phyloP scores from a whole-genome alignment of 30 jellyfish, hydroid and myxozoan species.

The Chrysaora quinquecirrha region DNA sequence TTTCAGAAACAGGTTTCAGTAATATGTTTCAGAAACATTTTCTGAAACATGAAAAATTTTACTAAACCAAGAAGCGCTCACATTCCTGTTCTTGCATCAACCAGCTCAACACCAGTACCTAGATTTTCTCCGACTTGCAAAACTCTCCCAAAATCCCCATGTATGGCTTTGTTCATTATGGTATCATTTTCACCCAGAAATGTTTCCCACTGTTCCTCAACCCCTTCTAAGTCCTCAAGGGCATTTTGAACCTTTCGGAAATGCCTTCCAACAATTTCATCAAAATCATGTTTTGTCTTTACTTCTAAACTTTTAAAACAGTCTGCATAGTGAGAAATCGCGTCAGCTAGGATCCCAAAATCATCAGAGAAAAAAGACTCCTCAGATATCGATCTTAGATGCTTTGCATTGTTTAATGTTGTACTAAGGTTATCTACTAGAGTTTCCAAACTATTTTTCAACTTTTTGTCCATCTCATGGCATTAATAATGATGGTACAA shows the following conservation, averaged over 20 bases:
- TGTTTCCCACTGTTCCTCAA: conserved; percentile 55
- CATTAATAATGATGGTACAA: too few species aligned
- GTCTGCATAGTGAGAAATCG: conserved; percentile 48
- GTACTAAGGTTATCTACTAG: background rate
- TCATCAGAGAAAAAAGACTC: conserved; percentile 15
- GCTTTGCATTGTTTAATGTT: conserved; percentile 37
- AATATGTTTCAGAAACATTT: too few species aligned
- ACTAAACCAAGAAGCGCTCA: too few species aligned
- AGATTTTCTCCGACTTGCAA: conserved; percentile 23
- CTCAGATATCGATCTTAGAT: background rate
- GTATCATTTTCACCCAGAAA: conserved; percentile 36
- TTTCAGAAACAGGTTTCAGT: too few species aligned
- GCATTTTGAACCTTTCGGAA: conserved; percentile 26
- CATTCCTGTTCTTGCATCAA: conserved; percentile 55
- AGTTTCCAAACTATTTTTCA: background rate
- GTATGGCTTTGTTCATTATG: background rate
- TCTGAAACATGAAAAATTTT: too few species aligned
- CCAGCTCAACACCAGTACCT: background rate
- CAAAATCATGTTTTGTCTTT: conserved; percentile 22
- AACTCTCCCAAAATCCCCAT: background rate
- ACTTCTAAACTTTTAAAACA: conserved; percentile 43
- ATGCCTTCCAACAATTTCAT: conserved; percentile 9
- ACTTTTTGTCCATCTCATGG: too few species aligned
- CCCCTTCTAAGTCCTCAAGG: conserved; percentile 23
- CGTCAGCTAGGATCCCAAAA: conserved; percentile 31